A percentile compares a stretch with the other conserved stretches of the same genome.
phyloP scores from a whole-genome alignment of 2,113 vertebrate genomes.

The Lichenostomus cassidix region DNA sequence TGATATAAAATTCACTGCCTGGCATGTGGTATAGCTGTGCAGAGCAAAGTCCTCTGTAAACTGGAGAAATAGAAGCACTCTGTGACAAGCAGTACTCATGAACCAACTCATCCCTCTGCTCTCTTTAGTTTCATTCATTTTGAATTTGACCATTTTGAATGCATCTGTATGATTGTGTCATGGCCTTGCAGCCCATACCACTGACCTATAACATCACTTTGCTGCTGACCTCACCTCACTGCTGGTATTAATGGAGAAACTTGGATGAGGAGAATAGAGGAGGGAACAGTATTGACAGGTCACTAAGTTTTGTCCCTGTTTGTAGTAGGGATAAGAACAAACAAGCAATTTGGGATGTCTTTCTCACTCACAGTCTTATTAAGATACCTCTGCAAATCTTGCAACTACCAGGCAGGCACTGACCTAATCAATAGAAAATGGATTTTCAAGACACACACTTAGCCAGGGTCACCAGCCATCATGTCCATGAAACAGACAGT shows the following conservation, averaged over 20 bases:
- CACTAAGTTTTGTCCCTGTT: neutral
- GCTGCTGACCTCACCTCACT: neutral
- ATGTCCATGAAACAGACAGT: neutral
- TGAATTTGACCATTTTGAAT: neutral
- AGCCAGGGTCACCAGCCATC: neutral
- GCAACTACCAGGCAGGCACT: neutral
- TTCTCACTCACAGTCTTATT: neutral
- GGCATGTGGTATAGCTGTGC: neutral
- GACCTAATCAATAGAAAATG: neutral
- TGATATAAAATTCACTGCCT: neutral
- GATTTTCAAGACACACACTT: neutral
- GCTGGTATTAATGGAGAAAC: neutral
- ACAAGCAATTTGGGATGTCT: neutral
- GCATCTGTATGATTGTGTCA: fast-evolving
- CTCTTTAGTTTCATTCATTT: neutral
- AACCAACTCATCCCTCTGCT: neutral
- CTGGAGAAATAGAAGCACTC: neutral
- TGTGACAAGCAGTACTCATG: neutral
- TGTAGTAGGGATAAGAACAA: neutral
- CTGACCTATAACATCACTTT: neutral
- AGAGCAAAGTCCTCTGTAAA: neutral
- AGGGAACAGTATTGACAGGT: neutral
- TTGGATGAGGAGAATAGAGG: neutral
- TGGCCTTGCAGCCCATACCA: neutral
- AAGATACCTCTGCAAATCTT: neutral